Evolutionary conservation across 1,140 invertebrate genomes (phyloP), one percentile per base, ranked within the genome.

Genomic region (Adelges cooleyi): DNA sequence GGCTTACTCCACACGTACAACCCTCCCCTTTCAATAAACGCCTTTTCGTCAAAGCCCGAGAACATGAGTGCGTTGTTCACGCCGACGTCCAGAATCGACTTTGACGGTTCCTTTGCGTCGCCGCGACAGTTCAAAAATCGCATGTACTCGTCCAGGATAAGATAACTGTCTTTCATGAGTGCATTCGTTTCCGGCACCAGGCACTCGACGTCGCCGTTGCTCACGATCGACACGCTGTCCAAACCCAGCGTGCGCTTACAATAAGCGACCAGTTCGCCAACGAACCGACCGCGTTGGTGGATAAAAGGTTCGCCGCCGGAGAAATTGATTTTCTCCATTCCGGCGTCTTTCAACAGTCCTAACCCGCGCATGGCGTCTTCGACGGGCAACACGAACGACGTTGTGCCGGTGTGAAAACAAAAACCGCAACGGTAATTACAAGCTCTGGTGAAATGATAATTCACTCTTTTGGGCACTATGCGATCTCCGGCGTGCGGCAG

Each of bases 121-220:
- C 70, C 68, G 1, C 71, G 72, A 65, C 77, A 79, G 65, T 79
- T 77, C n/a, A 80, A 69, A 69, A 80, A 80, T 65, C 78, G 51
- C 77, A 80, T 78, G 74, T 76, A 75, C 73, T 80, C 78, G 67
- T 80, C 78, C 48, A 80, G 67, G 66, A 80, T 78, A 15, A 80
- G 65, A 44, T 80, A 80, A 48, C 76, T 78, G 49, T 77, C 75
- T 52, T 75, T 74, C 78, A 80, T 80, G 70, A 76, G 76, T 11
- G 48, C 68, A 56, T 80, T 80, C 4, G 74, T 77, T 68, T 80
- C 79, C 9, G 77, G 74, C n/a, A 80, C 78, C 22, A 80, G 70
- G 67, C 72, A 76, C 10, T 67, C 20, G 4, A 79, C 69, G 27
- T 71, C 3, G 51, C 76, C 76, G 68, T 78, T 78, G 6, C 74